Evolutionary conservation across 2,113 vertebrate genomes (phyloP).

Genomic region (Lepus americanus): DNA sequence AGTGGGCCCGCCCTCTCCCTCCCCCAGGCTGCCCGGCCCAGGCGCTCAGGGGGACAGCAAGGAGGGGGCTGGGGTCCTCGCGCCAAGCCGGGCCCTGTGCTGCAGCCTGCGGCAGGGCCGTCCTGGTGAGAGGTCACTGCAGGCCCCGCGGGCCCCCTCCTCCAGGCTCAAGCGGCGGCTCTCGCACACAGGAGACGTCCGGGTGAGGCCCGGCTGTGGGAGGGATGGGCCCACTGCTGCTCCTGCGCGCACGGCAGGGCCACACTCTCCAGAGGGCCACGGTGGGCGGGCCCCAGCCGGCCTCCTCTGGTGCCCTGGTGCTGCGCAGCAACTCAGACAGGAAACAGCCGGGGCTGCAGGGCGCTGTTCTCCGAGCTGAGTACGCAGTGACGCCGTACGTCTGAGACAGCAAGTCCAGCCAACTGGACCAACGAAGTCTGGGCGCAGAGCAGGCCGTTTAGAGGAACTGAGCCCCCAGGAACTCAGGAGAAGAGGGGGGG

Average conservation of each 20-base stretch:
- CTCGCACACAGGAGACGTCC: too few species aligned
- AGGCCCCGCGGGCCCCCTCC: too few species aligned
- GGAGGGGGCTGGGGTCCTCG: background rate
- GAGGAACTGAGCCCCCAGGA: background rate
- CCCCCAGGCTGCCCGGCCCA: accelerated
- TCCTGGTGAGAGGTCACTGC: too few species aligned
- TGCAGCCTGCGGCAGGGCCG: too few species aligned
- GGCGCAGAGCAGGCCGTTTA: background rate
- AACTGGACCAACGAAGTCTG: background rate
- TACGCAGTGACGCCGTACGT: background rate
- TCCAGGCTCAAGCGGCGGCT: too few species aligned
- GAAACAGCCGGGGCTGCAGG: background rate
- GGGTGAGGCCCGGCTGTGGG: too few species aligned
- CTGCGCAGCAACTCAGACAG: background rate
- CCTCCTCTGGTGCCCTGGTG: background rate
- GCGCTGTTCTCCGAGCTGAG: background rate
- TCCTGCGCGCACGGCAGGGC: too few species aligned
- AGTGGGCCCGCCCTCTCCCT: accelerated
- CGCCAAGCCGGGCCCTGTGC: background rate
- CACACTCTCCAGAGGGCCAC: too few species aligned
- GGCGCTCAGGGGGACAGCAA: background rate
- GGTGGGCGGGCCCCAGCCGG: too few species aligned
- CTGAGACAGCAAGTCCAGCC: background rate
- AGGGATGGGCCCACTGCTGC: too few species aligned
- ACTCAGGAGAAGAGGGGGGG: background rate